Conservation (phyloP, 2,888 invertebrate species). For the Gnatocerus cornutus region DNA sequence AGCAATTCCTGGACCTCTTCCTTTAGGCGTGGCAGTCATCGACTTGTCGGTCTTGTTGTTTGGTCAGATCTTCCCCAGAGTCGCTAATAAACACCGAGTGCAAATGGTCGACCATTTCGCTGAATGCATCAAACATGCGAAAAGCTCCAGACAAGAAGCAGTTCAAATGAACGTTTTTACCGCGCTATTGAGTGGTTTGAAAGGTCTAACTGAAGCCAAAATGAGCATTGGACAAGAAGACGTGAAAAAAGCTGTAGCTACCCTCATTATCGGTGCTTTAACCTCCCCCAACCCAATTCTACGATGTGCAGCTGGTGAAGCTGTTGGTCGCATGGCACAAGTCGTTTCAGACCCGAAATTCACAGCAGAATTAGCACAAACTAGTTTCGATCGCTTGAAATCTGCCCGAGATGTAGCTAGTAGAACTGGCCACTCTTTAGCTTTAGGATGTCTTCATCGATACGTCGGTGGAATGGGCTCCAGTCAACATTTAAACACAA, state of each 20-base stretch:
- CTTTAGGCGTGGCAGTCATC: conserved; percentile 96
- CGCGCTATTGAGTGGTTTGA: conserved; percentile 90
- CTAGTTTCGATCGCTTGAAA: conserved; percentile 90
- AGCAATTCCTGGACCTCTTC: conserved; percentile 84
- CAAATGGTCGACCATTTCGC: conserved; percentile 98
- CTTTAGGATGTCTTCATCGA: conserved; percentile 96
- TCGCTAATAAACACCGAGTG: conserved; percentile 95
- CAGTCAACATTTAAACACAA: conserved; percentile 94
- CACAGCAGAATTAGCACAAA: conserved; percentile 91
- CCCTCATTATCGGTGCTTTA: conserved; percentile 85
- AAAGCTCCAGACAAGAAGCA: conserved; percentile 94
- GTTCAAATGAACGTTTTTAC: conserved; percentile 98
- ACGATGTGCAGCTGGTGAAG: conserved; percentile 96
- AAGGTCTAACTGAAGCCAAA: conserved; percentile 89
- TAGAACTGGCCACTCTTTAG: conserved; percentile 90
- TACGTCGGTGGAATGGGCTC: conserved; percentile 97
- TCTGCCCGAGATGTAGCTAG: conserved; percentile 90
- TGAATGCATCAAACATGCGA: conserved; percentile 95
- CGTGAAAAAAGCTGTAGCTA: conserved; percentile 88
- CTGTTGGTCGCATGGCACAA: conserved; percentile 94
- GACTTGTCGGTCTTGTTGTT: conserved; percentile 95
- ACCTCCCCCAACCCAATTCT: conserved; percentile 85
- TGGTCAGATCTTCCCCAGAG: conserved; percentile 94
- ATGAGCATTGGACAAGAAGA: conserved; percentile 90
- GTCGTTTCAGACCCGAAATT: conserved; percentile 90